These are phyloP conservation scores for Phaonia tiefii DNA, from an alignment of 2,888 invertebrate genomes.

Conservation along the genomic window DNA sequence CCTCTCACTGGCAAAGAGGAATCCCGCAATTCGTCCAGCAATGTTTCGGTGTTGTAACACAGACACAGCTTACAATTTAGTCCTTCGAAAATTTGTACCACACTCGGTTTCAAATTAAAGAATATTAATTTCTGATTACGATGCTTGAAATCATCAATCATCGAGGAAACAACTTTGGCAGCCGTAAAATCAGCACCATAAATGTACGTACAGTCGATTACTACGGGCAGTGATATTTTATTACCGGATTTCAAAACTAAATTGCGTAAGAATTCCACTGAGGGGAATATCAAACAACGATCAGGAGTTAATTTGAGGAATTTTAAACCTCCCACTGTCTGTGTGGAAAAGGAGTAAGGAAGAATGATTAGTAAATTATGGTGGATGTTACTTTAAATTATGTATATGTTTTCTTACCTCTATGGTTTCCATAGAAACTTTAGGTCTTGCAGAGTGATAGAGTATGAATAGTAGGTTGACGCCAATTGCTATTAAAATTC, in stretches of 20 bases:
- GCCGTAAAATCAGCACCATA: slow-evolving; percentile 94
- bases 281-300: slow-evolving; percentile 94
- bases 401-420: slow-evolving; percentile 81
- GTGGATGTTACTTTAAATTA: background rate
- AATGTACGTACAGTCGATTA: slow-evolving; percentile 93
- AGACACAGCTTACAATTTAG: slow-evolving; percentile 73
- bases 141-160: slow-evolving; percentile 87
- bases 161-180: slow-evolving; percentile 88
- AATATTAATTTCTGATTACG: slow-evolving; percentile 90
- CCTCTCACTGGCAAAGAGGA: background rate
- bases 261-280: slow-evolving; percentile 92
- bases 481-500: slow-evolving; percentile 91
- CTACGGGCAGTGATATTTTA: slow-evolving; percentile 85
- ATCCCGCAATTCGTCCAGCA: slow-evolving; percentile 63
- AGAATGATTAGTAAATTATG: background rate
- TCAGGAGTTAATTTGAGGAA: slow-evolving; percentile 93
- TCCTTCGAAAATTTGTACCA: slow-evolving; percentile 90
- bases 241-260: slow-evolving; percentile 90
- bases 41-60: slow-evolving; percentile 75
- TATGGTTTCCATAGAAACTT: slow-evolving; percentile 90
- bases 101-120: slow-evolving; percentile 91
- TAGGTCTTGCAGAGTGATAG: slow-evolving; percentile 93
- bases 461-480: slow-evolving; percentile 92
- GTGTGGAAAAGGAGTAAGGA: slow-evolving; percentile 4
- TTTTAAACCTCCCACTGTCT: slow-evolving; percentile 85